Conservation (phyloP, 30 jellyfish, hydroid and myxozoan species). For the Aurelia aurita complex sp. Pacific region DNA sequence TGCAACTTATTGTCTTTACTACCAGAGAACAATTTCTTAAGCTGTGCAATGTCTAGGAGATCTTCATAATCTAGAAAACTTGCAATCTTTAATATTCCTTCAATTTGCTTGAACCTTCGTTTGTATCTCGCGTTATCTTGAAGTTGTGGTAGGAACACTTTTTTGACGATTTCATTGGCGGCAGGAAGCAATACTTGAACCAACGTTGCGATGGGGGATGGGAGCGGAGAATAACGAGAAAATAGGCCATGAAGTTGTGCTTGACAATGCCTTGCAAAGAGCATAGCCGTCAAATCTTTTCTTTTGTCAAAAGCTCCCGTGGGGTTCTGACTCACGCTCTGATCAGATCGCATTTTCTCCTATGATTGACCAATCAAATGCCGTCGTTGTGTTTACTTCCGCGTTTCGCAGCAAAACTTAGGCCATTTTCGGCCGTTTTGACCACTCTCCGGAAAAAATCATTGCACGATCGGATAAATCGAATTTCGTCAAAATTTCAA, state of each 20-base stretch:
- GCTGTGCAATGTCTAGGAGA: constrained; percentile 13
- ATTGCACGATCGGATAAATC: too few relatives aligned
- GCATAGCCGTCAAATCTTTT: too few relatives aligned
- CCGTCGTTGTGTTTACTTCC: too few relatives aligned
- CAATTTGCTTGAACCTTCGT: neutral
- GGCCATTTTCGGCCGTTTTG: too few relatives aligned
- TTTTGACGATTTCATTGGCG: constrained; percentile 2
- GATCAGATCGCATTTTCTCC: too few relatives aligned
- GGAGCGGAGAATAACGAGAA: constrained; percentile 14
- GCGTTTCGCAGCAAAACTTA: too few relatives aligned
- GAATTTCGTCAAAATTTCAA: too few relatives aligned
- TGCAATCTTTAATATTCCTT: neutral
- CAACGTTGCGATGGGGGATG: constrained; percentile 33
- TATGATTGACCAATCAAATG: too few relatives aligned
- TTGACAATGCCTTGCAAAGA: constrained; percentile 16
- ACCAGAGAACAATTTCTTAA: constrained; percentile 3
- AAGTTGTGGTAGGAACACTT: constrained; percentile 16
- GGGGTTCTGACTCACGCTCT: too few relatives aligned
- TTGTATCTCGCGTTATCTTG: neutral
- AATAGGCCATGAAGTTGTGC: constrained; percentile 16
- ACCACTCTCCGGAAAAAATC: too few relatives aligned
- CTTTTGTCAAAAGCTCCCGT: too few relatives aligned
- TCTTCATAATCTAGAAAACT: constrained; percentile 14
- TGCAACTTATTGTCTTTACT: neutral
- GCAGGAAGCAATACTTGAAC: constrained; percentile 24